Conservation (phyloP, 2,113 vertebrate genomes). For the Epinephelus fuscoguttatus region DNA sequence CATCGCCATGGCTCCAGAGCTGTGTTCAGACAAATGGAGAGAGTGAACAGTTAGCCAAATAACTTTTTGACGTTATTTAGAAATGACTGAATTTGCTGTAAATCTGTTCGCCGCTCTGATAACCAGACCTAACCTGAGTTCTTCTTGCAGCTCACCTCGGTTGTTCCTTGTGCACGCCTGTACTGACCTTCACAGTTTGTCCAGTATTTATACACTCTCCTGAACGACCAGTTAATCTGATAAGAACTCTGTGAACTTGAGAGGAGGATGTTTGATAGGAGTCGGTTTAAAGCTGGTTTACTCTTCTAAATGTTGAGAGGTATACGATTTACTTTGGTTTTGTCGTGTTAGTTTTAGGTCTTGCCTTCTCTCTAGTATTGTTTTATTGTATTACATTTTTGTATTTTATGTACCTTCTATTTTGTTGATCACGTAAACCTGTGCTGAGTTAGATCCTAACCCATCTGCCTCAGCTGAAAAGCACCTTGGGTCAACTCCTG, state of each 20-base stretch:
- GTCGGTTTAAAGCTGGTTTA: background rate
- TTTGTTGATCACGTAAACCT: no score
- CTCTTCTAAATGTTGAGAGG: background rate
- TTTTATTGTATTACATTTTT: no score
- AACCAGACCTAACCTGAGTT: background rate
- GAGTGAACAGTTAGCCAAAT: background rate
- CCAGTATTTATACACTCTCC: conserved; percentile 66
- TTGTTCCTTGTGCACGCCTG: conserved; percentile 19
- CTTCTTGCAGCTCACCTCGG: conserved; percentile 39
- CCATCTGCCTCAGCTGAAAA: no score
- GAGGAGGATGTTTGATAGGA: background rate
- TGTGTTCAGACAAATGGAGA: background rate
- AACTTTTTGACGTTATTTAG: background rate
- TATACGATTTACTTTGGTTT: no score
- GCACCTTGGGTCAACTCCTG: no score
- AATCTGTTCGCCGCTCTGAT: background rate
- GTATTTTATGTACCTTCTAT: no score
- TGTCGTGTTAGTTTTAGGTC: no score
- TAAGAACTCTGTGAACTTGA: conserved; percentile 46
- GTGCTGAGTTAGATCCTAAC: no score
- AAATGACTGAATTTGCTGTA: background rate
- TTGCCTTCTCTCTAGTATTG: no score
- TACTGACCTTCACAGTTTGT: conserved; percentile 63
- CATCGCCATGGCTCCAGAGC: conserved; percentile 71
- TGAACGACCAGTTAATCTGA: conserved; percentile 55